Conservation (phyloP, 2,888 invertebrate species). For the Polia nebulosa region DNA sequence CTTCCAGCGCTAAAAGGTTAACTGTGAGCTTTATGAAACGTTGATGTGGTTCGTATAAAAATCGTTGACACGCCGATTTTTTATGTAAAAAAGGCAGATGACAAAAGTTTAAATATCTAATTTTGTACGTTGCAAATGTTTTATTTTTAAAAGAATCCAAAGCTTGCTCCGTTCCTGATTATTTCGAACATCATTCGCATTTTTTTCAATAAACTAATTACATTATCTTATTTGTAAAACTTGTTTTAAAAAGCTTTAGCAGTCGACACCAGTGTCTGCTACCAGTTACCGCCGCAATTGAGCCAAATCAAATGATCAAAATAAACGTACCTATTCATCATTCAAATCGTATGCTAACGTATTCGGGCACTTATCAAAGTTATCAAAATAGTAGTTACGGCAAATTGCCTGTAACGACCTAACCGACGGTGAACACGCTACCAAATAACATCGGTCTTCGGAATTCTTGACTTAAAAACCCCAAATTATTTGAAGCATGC, state of each 20-base stretch:
- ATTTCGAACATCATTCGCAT: neutral
- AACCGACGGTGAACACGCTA: conserved; percentile 27
- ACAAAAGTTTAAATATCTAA: neutral
- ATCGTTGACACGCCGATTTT: neutral
- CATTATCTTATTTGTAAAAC: neutral
- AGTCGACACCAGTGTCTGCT: conserved; percentile 9
- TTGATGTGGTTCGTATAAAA: neutral
- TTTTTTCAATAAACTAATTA: neutral
- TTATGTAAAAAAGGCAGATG: neutral
- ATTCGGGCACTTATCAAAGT: conserved; percentile 53
- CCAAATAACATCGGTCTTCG: conserved; percentile 9
- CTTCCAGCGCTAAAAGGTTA: conserved; percentile 6
- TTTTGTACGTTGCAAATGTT: neutral
- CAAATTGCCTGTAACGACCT: conserved; percentile 46
- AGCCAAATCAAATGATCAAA: conserved; percentile 29
- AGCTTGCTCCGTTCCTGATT: neutral
- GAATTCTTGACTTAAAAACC: conserved; percentile 23
- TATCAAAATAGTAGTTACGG: conserved; percentile 65
- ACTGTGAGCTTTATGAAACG: conserved; percentile 21
- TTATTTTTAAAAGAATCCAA: too few relatives aligned
- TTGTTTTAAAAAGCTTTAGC: conserved; percentile 3
- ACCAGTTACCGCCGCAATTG: conserved; percentile 1
- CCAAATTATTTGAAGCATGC: conserved; percentile 51
- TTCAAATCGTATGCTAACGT: conserved; percentile 63
- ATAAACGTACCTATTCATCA: conserved; percentile 50